These are phyloP conservation scores for Onychomys arenicola DNA, from an alignment of 2,797 vertebrate genomes.

Conservation along the genomic window DNA sequence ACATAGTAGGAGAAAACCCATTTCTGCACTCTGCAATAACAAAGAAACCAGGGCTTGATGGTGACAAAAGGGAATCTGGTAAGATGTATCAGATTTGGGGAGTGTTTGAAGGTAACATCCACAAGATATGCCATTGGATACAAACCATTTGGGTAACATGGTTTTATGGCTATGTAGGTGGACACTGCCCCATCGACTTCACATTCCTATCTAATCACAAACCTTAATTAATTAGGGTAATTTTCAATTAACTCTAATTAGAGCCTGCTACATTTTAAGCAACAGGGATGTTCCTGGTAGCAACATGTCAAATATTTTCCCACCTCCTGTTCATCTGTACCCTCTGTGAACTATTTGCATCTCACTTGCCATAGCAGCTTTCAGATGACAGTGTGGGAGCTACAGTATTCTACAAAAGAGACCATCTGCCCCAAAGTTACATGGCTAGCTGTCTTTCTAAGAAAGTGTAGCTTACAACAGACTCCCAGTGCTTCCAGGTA, in stretches of 20 bases:
- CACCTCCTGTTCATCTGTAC: neutral
- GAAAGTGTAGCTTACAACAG: conserved; percentile 33
- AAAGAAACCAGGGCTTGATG: neutral
- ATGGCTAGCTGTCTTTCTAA: conserved; percentile 29
- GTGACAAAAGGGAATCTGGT: neutral
- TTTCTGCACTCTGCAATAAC: neutral
- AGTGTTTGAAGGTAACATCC: neutral
- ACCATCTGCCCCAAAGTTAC: neutral
- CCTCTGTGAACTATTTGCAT: neutral
- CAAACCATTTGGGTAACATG: neutral
- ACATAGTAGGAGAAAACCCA: neutral
- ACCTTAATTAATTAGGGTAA: neutral
- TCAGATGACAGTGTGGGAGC: neutral
- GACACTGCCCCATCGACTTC: neutral
- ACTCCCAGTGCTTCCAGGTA: conserved; percentile 65
- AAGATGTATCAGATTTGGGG: neutral
- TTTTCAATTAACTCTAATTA: neutral
- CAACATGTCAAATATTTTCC: neutral
- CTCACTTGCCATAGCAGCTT: neutral
- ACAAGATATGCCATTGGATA: neutral
- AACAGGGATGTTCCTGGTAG: neutral
- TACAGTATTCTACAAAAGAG: neutral
- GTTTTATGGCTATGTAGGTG: neutral
- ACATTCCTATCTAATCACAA: neutral
- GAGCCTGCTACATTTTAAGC: neutral